These are phyloP conservation scores for Colletes gigas DNA, from an alignment of 1,140 invertebrate species.

Conservation along the genomic window DNA sequence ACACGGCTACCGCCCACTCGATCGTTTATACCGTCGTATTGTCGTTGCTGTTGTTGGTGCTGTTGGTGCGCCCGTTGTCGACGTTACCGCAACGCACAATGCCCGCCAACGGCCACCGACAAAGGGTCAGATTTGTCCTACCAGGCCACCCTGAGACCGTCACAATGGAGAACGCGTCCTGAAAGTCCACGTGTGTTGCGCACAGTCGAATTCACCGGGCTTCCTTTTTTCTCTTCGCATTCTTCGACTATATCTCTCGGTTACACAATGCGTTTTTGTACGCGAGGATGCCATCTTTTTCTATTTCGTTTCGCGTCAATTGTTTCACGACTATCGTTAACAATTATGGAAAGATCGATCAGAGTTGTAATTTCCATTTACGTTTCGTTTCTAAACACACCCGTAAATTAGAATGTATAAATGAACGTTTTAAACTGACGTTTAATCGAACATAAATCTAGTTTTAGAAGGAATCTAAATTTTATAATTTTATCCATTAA, in stretches of 20 bases:
- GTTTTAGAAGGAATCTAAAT: too few relatives aligned
- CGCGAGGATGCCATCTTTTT: too few relatives aligned
- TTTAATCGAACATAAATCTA: too few relatives aligned
- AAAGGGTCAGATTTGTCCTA: constrained; percentile 68
- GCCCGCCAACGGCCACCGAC: constrained; percentile 48
- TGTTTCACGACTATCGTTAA: too few relatives aligned
- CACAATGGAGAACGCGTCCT: constrained; percentile 44
- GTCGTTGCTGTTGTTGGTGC: constrained; percentile 46
- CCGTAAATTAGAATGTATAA: too few relatives aligned
- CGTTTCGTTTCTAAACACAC: too few relatives aligned
- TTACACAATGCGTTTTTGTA: background rate
- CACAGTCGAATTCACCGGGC: constrained; percentile 8
- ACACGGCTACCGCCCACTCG: constrained; percentile 72
- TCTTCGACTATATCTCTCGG: background rate
- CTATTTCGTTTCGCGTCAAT: too few relatives aligned
- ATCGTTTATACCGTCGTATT: constrained; percentile 59
- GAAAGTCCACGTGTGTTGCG: constrained; percentile 45
- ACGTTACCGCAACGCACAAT: constrained; percentile 53
- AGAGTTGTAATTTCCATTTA: too few relatives aligned
- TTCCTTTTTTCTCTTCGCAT: constrained; percentile 14
- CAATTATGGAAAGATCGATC: too few relatives aligned
- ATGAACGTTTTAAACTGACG: too few relatives aligned
- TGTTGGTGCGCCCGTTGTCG: constrained; percentile 30
- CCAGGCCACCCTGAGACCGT: constrained; percentile 26
- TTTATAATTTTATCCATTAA: too few relatives aligned